A percentile compares a stretch with the other conserved stretches of the same genome.
phyloP scores from a whole-genome alignment of 2,113 vertebrate genomes.

The Cettia cetti region DNA sequence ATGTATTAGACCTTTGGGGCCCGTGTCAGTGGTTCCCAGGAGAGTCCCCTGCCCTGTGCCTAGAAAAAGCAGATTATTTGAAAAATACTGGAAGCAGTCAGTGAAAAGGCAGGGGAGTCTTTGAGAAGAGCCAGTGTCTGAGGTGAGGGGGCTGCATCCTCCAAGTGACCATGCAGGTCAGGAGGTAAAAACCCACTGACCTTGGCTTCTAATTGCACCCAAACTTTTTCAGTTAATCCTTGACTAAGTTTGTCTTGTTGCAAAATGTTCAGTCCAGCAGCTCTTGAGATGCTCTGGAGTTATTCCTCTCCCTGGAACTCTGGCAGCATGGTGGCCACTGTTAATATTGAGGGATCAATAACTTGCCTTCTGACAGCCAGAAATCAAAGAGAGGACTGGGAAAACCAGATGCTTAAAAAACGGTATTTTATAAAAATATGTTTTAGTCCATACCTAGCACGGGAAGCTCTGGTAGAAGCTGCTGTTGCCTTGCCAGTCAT shows the following conservation, averaged over 20 bases:
- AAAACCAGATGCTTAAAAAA: background rate
- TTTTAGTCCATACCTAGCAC: background rate
- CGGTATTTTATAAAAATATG: background rate
- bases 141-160: background rate
- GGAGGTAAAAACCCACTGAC: background rate
- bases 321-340: background rate
- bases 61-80: background rate
- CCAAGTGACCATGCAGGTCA: fast-evolving
- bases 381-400: background rate
- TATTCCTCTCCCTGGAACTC: background rate
- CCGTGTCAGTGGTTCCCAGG: background rate
- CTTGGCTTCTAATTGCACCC: background rate
- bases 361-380: background rate
- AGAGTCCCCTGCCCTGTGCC: background rate
- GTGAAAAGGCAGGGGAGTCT: background rate
- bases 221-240: background rate
- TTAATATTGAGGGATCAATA: background rate
- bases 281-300: background rate
- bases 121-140: background rate
- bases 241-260: background rate
- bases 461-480: background rate
- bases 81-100: background rate
- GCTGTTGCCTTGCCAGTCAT: background rate
- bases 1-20: background rate
- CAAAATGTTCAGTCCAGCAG: fast-evolving